Percentiles rank a stretch among this genome's conserved stretches.
These are phyloP conservation scores for Bombus confusus DNA, from an alignment of 1,140 invertebrate genomes.

Conservation along the genomic window DNA sequence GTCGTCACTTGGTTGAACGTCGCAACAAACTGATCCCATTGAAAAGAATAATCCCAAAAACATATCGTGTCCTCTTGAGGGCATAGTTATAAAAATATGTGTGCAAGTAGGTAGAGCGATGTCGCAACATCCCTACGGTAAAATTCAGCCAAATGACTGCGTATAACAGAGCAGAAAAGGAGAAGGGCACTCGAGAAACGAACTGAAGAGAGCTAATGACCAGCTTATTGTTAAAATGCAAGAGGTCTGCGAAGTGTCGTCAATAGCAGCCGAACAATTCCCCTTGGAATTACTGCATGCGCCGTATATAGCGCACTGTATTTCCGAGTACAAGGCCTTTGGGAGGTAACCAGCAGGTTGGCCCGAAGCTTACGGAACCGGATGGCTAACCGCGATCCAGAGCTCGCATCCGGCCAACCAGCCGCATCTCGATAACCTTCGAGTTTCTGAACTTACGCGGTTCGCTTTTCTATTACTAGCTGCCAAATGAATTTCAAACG, in stretches of 20 bases:
- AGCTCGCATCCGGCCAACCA: slow-evolving; percentile 55
- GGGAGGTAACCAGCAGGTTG: slow-evolving; percentile 65
- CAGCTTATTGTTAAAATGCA: slow-evolving; percentile 10
- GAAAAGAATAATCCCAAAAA: not conserved
- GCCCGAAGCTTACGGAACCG: slow-evolving; percentile 61
- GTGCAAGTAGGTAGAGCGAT: not conserved
- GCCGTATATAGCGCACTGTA: slow-evolving; percentile 62
- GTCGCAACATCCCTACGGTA: not conserved
- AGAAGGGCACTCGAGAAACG: not conserved
- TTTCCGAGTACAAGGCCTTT: slow-evolving; percentile 69
- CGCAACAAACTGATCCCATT: too few species aligned
- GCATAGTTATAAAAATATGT: not conserved
- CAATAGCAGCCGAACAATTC: slow-evolving; percentile 58
- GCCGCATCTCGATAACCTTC: slow-evolving; percentile 54
- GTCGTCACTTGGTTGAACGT: too few species aligned
- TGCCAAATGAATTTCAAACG: slow-evolving; percentile 66
- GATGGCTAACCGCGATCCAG: slow-evolving; percentile 58
- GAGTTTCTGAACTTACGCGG: slow-evolving; percentile 39
- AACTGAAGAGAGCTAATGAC: not conserved
- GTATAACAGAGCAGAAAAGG: not conserved
- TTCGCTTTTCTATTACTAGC: slow-evolving; percentile 62
- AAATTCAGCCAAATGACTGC: not conserved
- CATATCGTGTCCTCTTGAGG: not conserved
- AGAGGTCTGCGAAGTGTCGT: slow-evolving; percentile 52
- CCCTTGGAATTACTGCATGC: slow-evolving; percentile 51